Percentiles rank a stretch among this genome's conserved stretches.
phyloP scores from a whole-genome alignment of 2,797 vertebrate species.

The Lepilemur ruficaudatus region DNA sequence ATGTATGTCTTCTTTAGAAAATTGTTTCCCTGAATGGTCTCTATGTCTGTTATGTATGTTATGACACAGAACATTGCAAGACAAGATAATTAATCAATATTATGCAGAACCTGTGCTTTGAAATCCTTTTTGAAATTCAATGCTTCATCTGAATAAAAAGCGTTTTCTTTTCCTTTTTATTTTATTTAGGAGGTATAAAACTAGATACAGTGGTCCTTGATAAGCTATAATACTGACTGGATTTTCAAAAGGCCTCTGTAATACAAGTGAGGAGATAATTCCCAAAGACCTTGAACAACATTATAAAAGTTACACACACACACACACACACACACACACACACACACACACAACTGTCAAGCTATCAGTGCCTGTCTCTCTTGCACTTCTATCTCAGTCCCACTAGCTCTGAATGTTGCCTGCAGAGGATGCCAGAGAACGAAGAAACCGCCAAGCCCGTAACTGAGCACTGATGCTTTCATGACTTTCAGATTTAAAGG shows the following conservation, averaged over 20 bases:
- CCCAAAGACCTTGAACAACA: neutral
- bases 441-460: neutral
- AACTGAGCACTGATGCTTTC: neutral
- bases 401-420: neutral
- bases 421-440: neutral
- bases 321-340: neutral
- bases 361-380: neutral
- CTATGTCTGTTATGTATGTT: neutral
- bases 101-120: neutral
- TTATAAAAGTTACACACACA: neutral
- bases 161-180: constrained; percentile 37
- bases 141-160: neutral
- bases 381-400: neutral
- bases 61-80: neutral
- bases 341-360: neutral
- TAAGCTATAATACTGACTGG: neutral
- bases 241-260: constrained; percentile 31
- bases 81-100: constrained; percentile 54
- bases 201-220: neutral
- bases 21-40: neutral
- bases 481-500: neutral
- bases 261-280: neutral
- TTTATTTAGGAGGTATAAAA: constrained; percentile 28
- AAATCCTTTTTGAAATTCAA: constrained; percentile 26
- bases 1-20: neutral